A percentile compares a stretch with the other conserved stretches of the same genome.
phyloP scores from a whole-genome alignment of 2,797 vertebrate genomes.

The Cynopterus sphinx region DNA sequence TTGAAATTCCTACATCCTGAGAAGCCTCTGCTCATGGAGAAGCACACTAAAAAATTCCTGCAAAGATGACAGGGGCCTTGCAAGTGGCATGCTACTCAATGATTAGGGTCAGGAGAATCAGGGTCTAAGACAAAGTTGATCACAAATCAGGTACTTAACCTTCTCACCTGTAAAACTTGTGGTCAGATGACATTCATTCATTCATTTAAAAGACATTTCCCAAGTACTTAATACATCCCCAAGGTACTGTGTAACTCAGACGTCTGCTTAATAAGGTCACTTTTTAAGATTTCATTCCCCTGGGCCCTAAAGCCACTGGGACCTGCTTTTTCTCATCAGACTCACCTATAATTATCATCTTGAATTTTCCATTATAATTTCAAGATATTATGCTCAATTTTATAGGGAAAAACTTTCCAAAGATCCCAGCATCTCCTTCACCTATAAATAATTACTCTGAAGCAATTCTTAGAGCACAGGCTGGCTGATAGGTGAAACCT shows the following conservation, averaged over 20 bases:
- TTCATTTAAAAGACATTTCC: conserved; percentile 17
- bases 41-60: not conserved
- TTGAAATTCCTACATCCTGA: not conserved
- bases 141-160: not conserved
- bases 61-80: not conserved
- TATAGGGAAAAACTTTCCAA: not conserved
- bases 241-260: not conserved
- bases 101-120: not conserved
- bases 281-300: not conserved
- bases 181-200: not conserved
- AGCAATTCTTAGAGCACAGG: not conserved
- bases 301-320: not conserved
- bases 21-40: not conserved
- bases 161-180: not conserved
- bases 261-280: conserved; percentile 41
- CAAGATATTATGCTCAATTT: not conserved
- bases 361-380: conserved; percentile 8
- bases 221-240: not conserved
- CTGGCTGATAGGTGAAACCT: not conserved
- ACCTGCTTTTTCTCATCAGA: conserved; percentile 6
- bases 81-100: not conserved
- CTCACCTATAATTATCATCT: not conserved
- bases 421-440: not conserved
- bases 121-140: not conserved
- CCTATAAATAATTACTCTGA: not conserved